Evolutionary conservation across 2,888 invertebrate genomes (phyloP).

Genomic region (Ochlodes sylvanus): DNA sequence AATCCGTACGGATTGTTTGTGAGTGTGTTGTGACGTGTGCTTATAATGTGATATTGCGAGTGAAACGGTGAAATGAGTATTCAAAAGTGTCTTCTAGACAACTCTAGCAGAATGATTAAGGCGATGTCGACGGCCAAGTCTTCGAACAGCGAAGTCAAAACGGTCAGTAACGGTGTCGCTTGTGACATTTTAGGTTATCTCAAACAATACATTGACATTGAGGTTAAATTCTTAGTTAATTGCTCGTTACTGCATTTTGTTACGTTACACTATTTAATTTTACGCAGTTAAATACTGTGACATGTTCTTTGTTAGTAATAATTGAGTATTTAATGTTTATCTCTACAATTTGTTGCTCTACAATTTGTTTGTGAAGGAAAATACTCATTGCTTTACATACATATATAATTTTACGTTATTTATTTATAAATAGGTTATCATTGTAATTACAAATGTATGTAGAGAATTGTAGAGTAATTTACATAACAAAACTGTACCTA

Average conservation of each 20-base stretch:
- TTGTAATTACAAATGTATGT: neutral
- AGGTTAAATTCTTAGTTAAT: conserved; percentile 49
- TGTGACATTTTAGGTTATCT: conserved; percentile 42
- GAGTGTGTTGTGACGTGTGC: conserved; percentile 54
- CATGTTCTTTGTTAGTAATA: conserved; percentile 9
- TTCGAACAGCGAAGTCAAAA: conserved; percentile 72
- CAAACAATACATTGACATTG: conserved; percentile 41
- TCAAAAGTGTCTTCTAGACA: conserved; percentile 82
- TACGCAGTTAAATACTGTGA: conserved; percentile 22
- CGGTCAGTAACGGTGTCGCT: conserved; percentile 60
- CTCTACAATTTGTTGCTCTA: neutral
- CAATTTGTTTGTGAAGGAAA: neutral
- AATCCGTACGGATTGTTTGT: conserved; percentile 56
- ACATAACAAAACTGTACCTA: neutral
- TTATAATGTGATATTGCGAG: conserved; percentile 73
- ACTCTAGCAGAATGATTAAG: conserved; percentile 82
- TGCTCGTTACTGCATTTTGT: conserved; percentile 38
- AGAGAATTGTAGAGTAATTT: neutral
- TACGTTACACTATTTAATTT: conserved; percentile 28
- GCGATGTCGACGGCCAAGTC: conserved; percentile 81
- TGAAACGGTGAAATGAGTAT: conserved; percentile 78
- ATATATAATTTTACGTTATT: neutral
- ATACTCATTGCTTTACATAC: neutral
- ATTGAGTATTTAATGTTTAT: neutral
- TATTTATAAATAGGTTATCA: neutral